A percentile compares a stretch with the other conserved stretches of the same genome.
phyloP scores from a whole-genome alignment of 1,140 invertebrate genomes.

The Polypedilum vanderplanki region DNA sequence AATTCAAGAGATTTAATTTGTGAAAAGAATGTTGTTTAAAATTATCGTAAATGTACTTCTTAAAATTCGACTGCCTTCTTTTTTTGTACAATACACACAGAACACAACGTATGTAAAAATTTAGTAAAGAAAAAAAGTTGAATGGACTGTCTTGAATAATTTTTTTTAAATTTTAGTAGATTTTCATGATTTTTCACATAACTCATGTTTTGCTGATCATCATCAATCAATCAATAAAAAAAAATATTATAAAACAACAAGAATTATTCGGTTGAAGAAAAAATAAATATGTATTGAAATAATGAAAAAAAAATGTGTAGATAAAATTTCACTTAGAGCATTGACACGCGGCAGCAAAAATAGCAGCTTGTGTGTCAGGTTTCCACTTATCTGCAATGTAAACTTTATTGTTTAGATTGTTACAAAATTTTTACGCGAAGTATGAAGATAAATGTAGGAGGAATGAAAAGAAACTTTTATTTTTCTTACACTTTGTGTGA shows the following conservation, averaged over 20 bases:
- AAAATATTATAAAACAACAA: constrained; percentile 8
- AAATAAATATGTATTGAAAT: constrained; percentile 20
- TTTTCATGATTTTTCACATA: not conserved
- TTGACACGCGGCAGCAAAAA: not conserved
- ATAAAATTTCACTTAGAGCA: not conserved
- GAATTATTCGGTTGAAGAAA: constrained; percentile 8
- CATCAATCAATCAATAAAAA: not conserved
- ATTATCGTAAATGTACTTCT: too few species aligned
- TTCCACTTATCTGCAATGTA: too few species aligned
- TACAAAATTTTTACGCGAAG: too few species aligned
- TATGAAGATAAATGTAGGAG: not conserved
- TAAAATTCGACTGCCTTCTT: not conserved
- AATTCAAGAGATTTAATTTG: too few species aligned
- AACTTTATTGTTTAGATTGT: too few species aligned
- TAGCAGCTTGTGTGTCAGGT: too few species aligned
- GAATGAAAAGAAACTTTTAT: not conserved
- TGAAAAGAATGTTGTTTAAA: too few species aligned
- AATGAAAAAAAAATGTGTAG: not conserved
- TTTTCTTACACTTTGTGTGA: not conserved
- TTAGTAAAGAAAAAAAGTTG: constrained; percentile 16
- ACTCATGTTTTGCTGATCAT: constrained; percentile 9
- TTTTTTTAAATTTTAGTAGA: not conserved
- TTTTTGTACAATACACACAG: not conserved
- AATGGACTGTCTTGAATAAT: not conserved
- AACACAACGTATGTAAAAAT: not conserved